Evolutionary conservation across 2,888 invertebrate genomes (phyloP).

Genomic region (Thymelicus lineola): DNA sequence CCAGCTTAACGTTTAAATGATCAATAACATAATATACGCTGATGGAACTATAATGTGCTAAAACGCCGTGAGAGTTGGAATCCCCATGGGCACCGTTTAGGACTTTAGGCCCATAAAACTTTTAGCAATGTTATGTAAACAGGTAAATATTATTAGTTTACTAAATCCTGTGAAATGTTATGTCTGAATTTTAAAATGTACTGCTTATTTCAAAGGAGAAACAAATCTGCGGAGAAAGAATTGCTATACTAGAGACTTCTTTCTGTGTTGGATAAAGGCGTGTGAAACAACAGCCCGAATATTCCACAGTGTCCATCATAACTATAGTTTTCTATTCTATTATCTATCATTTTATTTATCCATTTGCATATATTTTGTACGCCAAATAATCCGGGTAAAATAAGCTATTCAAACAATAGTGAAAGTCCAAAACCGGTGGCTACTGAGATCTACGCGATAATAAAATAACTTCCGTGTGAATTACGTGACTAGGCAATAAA

Average conservation of each 20-base stretch:
- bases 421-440: conserved; percentile 30
- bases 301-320: too few relatives aligned
- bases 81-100: neutral
- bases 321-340: too few relatives aligned
- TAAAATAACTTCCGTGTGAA: conserved; percentile 10
- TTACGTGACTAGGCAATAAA: conserved; percentile 25
- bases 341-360: too few relatives aligned
- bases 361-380: neutral
- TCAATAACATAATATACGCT: neutral
- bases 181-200: too few relatives aligned
- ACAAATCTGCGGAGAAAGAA: too few relatives aligned
- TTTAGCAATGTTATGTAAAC: too few relatives aligned
- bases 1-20: neutral
- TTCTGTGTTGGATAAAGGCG: neutral
- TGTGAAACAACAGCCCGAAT: neutral
- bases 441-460: conserved; percentile 14
- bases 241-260: too few relatives aligned
- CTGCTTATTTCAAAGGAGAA: too few relatives aligned
- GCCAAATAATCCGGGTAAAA: neutral
- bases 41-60: neutral
- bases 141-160: too few relatives aligned
- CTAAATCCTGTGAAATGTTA: too few relatives aligned
- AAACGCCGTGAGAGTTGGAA: neutral
- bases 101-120: too few relatives aligned
- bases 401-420: conserved; percentile 13